Conservation (phyloP, 2,113 vertebrate genomes). For the Zosterops hypoxanthus region DNA sequence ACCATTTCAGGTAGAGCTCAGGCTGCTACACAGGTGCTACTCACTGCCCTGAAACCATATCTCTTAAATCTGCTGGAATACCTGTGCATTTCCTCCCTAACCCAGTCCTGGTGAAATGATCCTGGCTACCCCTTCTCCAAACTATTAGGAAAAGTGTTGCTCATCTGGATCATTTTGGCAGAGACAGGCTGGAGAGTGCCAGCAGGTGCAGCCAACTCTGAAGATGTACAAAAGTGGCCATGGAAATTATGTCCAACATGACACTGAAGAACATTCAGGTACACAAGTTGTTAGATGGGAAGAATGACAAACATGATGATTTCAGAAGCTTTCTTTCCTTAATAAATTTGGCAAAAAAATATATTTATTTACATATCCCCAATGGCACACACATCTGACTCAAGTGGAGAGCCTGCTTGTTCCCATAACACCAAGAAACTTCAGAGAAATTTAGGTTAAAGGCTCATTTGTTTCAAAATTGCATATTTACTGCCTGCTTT, state of each 20-base stretch:
- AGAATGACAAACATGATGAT: neutral
- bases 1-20: neutral
- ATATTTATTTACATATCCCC: neutral
- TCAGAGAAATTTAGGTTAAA: neutral
- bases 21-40: neutral
- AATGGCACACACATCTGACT: neutral
- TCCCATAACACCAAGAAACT: constrained; percentile 1
- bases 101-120: neutral
- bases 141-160: neutral
- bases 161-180: neutral
- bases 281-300: neutral
- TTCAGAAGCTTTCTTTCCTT: neutral
- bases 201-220: neutral
- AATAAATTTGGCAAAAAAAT: neutral
- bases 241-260: neutral
- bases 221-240: accelerated
- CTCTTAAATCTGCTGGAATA: neutral
- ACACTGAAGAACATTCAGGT: neutral
- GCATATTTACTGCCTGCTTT: neutral
- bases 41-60: neutral
- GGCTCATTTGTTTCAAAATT: constrained; percentile 9
- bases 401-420: neutral
- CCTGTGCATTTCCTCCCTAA: neutral
- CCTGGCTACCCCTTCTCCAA: neutral
- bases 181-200: neutral